A percentile compares a stretch with the other conserved stretches of the same genome.
Evolutionary conservation across 2,888 invertebrate species (phyloP).

Genomic region (Apotomis turbidana): DNA sequence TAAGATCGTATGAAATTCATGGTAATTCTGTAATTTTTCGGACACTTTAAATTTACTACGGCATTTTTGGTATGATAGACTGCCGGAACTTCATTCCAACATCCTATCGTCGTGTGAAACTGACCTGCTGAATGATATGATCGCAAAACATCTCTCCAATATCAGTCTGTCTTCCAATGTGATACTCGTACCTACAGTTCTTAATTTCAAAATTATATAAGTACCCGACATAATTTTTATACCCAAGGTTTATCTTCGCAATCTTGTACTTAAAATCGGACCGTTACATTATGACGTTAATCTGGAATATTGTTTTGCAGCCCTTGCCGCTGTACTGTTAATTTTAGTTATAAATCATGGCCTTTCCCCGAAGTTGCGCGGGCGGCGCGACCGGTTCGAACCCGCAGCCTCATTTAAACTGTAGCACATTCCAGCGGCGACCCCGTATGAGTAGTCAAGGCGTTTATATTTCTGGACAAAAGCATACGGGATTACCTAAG

Average conservation of each 20-base stretch:
- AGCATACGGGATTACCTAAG: too few relatives aligned
- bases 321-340: constrained; percentile 52
- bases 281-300: constrained; percentile 36
- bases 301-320: constrained; percentile 36
- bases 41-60: too few relatives aligned
- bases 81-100: too few relatives aligned
- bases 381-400: constrained; percentile 76
- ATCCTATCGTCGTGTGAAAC: too few relatives aligned
- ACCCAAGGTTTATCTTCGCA: neutral
- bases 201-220: neutral
- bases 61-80: too few relatives aligned
- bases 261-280: constrained; percentile 2
- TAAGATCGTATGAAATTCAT: neutral
- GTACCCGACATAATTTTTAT: constrained; percentile 1
- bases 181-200: neutral
- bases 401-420: constrained; percentile 83
- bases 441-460: constrained; percentile 64
- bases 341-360: constrained; percentile 80
- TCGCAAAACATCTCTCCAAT: neutral
- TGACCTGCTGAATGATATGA: neutral
- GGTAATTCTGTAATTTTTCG: too few relatives aligned
- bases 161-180: neutral
- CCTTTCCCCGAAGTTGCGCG: constrained; percentile 80
- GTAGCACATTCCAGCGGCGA: constrained; percentile 79
- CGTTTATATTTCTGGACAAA: neutral